Conservation (phyloP, 2,113 vertebrate species). For the Miniopterus natalensis region DNA sequence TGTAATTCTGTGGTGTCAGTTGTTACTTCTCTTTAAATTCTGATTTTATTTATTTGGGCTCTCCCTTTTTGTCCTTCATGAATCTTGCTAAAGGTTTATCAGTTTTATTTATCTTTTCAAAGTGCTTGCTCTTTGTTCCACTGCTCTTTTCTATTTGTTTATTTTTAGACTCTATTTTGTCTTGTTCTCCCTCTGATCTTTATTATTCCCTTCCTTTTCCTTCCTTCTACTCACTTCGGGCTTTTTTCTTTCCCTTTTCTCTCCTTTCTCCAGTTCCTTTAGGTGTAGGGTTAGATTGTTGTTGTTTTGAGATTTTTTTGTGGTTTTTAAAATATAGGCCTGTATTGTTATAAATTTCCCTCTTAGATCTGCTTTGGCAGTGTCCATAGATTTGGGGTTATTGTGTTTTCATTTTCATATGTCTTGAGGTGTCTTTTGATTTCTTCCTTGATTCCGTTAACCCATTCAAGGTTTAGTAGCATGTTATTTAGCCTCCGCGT, state of each 20-base stretch:
- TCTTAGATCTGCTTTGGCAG: not conserved
- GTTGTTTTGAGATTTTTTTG: not conserved
- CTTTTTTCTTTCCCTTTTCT: not conserved
- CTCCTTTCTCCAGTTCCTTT: not conserved
- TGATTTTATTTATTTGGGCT: not conserved
- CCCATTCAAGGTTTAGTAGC: not conserved
- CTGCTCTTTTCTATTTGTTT: not conserved
- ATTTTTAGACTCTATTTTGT: not conserved
- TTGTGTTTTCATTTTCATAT: not conserved
- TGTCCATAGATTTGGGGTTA: not conserved
- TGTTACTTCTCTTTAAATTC: not conserved
- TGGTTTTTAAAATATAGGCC: not conserved
- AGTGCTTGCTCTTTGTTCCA: not conserved
- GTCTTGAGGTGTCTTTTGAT: not conserved
- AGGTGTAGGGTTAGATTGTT: not conserved
- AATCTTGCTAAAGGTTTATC: not conserved
- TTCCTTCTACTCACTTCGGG: not conserved
- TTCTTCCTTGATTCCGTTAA: not conserved
- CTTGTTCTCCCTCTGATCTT: not conserved
- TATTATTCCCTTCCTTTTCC: not conserved
- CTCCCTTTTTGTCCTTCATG: not conserved
- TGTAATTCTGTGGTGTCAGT: not conserved
- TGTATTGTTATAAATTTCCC: not conserved
- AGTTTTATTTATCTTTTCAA: not conserved
- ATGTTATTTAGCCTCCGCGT: not conserved